These are phyloP conservation scores for Phortica magna DNA, from an alignment of 2,888 invertebrate species.

Conservation along the genomic window DNA sequence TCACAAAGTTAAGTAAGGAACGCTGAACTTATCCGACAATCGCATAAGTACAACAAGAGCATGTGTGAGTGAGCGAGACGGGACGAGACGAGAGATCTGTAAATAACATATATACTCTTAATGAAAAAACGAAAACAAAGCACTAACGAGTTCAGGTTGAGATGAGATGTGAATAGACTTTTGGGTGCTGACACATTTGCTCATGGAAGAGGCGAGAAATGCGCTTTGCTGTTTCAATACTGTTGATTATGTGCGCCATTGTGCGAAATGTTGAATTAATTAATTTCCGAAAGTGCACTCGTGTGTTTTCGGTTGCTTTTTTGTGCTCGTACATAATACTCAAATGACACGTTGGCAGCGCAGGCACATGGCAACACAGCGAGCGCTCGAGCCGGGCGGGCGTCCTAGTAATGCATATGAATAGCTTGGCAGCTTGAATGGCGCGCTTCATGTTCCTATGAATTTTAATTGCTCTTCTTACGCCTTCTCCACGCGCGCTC, in stretches of 20 bases:
- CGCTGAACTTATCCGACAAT: neutral
- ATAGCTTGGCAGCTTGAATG: neutral
- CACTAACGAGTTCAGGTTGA: neutral
- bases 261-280: conserved; percentile 26
- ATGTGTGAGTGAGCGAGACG: neutral
- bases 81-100: neutral
- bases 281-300: conserved; percentile 23
- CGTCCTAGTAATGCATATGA: neutral
- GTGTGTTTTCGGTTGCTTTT: neutral
- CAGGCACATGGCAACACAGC: neutral
- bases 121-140: neutral
- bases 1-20: neutral
- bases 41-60: neutral
- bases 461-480: conserved; percentile 30
- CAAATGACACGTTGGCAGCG: too few relatives aligned
- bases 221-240: neutral
- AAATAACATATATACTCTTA: conserved; percentile 4
- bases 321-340: too few relatives aligned
- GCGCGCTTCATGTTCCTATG: conserved; percentile 15
- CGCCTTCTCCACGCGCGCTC: neutral
- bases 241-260: conserved; percentile 9
- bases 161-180: too few relatives aligned
- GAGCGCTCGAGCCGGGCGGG: neutral
- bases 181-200: too few relatives aligned
- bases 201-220: neutral